A percentile compares a stretch with the other conserved stretches of the same genome.
phyloP scores from a whole-genome alignment of 2,113 vertebrate genomes.

The Tautogolabrus adspersus region DNA sequence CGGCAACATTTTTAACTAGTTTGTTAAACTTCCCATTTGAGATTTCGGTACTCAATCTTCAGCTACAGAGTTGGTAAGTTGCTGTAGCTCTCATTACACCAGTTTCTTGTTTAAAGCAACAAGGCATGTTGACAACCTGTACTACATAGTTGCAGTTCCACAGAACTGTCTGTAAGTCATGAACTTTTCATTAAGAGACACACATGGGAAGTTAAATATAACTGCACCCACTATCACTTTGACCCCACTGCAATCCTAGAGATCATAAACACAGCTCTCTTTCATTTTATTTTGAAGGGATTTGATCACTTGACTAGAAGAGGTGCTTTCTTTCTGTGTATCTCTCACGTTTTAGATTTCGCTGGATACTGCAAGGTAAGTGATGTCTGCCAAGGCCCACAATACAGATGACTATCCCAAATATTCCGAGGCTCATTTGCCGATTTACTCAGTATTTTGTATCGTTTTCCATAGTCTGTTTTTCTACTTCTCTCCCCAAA shows the following conservation, averaged over 20 bases:
- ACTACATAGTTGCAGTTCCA: not conserved
- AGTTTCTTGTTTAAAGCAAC: slow-evolving; percentile 4
- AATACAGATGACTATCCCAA: slow-evolving; percentile 34
- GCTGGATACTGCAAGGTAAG: slow-evolving; percentile 76
- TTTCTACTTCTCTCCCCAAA: slow-evolving; percentile 36
- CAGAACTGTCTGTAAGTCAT: slow-evolving; percentile 1
- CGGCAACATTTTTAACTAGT: not conserved
- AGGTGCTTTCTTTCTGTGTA: slow-evolving; percentile 62
- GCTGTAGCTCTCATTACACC: slow-evolving; percentile 38
- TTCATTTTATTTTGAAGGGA: slow-evolving; percentile 13
- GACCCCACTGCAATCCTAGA: slow-evolving; percentile 10
- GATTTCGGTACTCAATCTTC: not conserved
- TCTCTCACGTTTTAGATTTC: slow-evolving; percentile 73
- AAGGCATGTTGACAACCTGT: slow-evolving; percentile 12
- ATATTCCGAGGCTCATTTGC: slow-evolving; percentile 37
- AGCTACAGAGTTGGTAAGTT: slow-evolving; percentile 69
- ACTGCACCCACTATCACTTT: not conserved
- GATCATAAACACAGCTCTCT: slow-evolving; percentile 25
- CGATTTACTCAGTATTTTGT: slow-evolving; percentile 24
- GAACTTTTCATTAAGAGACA: slow-evolving; percentile 33
- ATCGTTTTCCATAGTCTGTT: slow-evolving; percentile 20
- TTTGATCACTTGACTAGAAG: too few relatives aligned
- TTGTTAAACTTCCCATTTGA: not conserved
- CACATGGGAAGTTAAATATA: slow-evolving; percentile 47
- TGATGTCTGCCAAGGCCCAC: slow-evolving; percentile 55